phyloP scores from a whole-genome alignment of 2,797 vertebrate genomes.

The Adrianichthys oophorus region DNA sequence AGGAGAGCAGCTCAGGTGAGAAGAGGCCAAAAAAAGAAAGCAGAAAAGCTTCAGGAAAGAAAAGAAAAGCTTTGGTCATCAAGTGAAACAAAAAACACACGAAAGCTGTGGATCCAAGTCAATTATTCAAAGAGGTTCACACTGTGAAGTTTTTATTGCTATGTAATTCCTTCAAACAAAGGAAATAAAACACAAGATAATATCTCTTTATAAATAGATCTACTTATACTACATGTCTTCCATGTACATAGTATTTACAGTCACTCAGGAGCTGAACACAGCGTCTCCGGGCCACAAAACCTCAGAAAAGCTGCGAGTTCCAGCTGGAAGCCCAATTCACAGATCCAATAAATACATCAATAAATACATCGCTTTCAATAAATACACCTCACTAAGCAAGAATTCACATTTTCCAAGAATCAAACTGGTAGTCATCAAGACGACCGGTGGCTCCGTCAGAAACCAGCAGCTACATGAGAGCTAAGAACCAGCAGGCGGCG shows the following conservation, averaged over 20 bases:
- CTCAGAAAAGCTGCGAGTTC: constrained; percentile 37
- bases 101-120: constrained; percentile 11
- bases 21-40: constrained; percentile 7
- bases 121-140: constrained; percentile 54
- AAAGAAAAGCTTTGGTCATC: constrained; percentile 25
- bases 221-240: constrained; percentile 20
- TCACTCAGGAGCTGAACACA: constrained; percentile 48
- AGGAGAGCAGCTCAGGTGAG: constrained; percentile 33
- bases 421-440: constrained; percentile 49
- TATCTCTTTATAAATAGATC: constrained; percentile 50
- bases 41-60: neutral
- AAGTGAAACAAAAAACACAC: constrained; percentile 1
- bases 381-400: constrained; percentile 53
- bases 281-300: constrained; percentile 45
- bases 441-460: constrained; percentile 64
- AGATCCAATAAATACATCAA: constrained; percentile 26
- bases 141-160: constrained; percentile 73
- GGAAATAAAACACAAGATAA: constrained; percentile 30
- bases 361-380: constrained; percentile 60
- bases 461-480: constrained; percentile 60
- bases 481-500: constrained; percentile 62
- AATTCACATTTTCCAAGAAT: constrained; percentile 52
- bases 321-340: constrained; percentile 68
- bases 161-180: constrained; percentile 48
- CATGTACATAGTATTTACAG: constrained; percentile 58